Evolutionary conservation across 2,113 vertebrate genomes (phyloP).

Genomic region (Tor tambroides): DNA sequence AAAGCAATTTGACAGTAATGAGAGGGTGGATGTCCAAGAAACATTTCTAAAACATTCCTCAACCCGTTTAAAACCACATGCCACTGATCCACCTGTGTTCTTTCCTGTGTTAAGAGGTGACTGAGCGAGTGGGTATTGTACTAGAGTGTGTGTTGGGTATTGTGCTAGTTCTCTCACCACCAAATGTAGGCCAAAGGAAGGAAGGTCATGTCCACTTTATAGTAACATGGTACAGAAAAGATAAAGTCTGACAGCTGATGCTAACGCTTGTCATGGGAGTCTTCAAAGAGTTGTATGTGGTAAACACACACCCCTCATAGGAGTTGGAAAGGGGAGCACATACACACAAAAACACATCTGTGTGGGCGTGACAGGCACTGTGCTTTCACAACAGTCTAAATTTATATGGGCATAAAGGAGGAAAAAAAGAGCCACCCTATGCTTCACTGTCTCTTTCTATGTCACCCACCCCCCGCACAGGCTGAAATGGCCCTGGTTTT

Average conservation of each 20-base stretch:
- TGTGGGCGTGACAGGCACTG: conserved; percentile 35
- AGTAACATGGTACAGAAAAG: conserved; percentile 23
- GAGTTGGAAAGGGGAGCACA: conserved; percentile 26
- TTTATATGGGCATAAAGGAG: conserved; percentile 58
- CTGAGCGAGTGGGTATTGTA: background rate
- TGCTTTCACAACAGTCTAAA: conserved; percentile 46
- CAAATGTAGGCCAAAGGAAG: conserved; percentile 24
- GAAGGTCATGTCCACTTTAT: conserved; percentile 26
- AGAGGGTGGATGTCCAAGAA: conserved; percentile 26
- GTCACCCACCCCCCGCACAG: background rate
- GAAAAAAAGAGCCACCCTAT: conserved; percentile 64
- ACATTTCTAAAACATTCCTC: conserved; percentile 20
- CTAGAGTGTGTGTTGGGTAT: background rate
- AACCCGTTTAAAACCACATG: background rate
- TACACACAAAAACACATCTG: conserved; percentile 35
- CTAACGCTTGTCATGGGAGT: background rate
- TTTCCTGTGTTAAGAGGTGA: background rate
- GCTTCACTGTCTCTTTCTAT: conserved; percentile 63
- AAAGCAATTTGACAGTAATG: conserved; percentile 17
- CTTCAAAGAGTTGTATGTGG: background rate
- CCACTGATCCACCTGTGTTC: background rate
- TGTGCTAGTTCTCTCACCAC: conserved; percentile 1
- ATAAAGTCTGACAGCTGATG: conserved; percentile 30
- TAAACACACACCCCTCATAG: conserved; percentile 16
- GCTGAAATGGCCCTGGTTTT: conserved; percentile 56